Evolutionary conservation across 2,113 vertebrate genomes (phyloP), one percentile per base, ranked within the genome.

Genomic region (Spea bombifrons): DNA sequence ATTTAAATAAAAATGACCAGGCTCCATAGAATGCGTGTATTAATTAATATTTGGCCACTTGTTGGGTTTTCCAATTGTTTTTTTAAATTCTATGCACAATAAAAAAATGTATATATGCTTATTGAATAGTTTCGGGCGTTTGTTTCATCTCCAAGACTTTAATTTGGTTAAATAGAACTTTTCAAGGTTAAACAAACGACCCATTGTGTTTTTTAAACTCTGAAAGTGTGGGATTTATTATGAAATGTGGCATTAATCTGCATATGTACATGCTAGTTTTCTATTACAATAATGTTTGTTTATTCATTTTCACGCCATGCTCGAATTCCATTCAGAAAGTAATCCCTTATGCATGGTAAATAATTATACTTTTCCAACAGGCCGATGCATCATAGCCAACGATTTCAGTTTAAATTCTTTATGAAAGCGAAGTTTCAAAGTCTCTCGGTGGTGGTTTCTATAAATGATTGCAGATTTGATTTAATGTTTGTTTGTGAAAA

Each of bases 281-380:
- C 55, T 76, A 76, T 67, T 76, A 67, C 46, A 67, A 76, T 76
- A 76, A 67, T 76, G 65, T 69, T 69, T 69, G 53, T 12, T 69
- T 50, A 76, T 76, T 69, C 66, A 76, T 76, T 69, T 69, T 68
- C 50, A 55, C 75, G 45, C 59, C 66, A 76, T 12, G 75, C 66
- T 70, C 66, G 59, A 53, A 30, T 13, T 61, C 67, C 9, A 69
- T n/a, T 44, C 12, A 61, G 17, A 16, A 69, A 43, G 64, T 76
- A 76, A 76, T 76, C 66, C 75, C 75, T 69, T 61, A 49, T 66
- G 46, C 7, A 12, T 48, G 66, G 53, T 76, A 76, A 69, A 76
- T 61, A 69, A 76, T 69, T 70, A 66, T 55, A 61, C 50, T 76
- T 16, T 30, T 70, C 75, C 75, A 68, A 16, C 75, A 15, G 75